Evolutionary conservation across 2,888 invertebrate species (phyloP).

Genomic region (Yponomeuta sedellus): DNA sequence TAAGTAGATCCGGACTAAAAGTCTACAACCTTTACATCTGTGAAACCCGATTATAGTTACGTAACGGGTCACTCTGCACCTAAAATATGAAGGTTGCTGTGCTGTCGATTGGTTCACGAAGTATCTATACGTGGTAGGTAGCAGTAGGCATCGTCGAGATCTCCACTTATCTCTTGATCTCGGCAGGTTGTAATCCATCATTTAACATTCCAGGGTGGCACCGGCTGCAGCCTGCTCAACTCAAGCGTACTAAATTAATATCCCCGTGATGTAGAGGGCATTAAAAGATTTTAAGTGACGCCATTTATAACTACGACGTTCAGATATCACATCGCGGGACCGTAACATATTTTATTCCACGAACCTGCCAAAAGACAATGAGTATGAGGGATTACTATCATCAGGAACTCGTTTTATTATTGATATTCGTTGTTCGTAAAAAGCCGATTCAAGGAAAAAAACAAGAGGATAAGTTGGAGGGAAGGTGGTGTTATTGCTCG

Average conservation of each 20-base stretch:
- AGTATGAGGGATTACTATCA: constrained; percentile 75
- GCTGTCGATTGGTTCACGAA: no score
- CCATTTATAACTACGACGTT: constrained; percentile 73
- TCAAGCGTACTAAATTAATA: constrained; percentile 74
- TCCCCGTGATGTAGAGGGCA: constrained; percentile 71
- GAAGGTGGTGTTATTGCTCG: constrained; percentile 66
- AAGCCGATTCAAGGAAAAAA: constrained; percentile 60
- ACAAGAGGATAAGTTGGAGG: constrained; percentile 68
- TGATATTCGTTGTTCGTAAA: constrained; percentile 62
- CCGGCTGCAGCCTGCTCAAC: constrained; percentile 53
- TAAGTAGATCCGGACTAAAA: no score
- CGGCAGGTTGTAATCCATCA: constrained; percentile 70
- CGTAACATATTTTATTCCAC: constrained; percentile 71
- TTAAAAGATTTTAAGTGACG: constrained; percentile 76
- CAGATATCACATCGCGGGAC: constrained; percentile 69
- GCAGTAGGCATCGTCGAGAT: constrained; percentile 53
- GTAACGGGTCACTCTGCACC: no score
- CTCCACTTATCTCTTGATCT: constrained; percentile 65
- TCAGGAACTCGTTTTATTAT: constrained; percentile 69
- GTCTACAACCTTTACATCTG: no score
- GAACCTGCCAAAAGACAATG: constrained; percentile 77
- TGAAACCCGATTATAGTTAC: no score
- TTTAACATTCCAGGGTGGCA: constrained; percentile 72
- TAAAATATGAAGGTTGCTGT: no score
- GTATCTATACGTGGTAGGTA: constrained; percentile 21